Evolutionary conservation across 2,113 vertebrate species (phyloP).

Genomic region (Capricornis sumatraensis): DNA sequence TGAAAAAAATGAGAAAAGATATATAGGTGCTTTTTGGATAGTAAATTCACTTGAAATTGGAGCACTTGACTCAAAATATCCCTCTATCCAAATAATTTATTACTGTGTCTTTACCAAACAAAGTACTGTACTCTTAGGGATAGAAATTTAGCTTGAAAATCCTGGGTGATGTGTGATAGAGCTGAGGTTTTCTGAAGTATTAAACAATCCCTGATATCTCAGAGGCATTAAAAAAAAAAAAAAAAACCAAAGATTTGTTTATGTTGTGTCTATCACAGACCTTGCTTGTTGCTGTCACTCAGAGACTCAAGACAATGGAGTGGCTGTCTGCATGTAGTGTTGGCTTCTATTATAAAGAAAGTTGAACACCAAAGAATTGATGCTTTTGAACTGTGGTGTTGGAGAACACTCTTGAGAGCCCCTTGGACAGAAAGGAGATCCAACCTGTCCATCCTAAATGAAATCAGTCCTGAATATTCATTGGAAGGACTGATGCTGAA

Average conservation of each 20-base stretch:
- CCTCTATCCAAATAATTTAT: background rate
- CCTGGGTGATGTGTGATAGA: no score
- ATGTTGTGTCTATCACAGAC: accelerated
- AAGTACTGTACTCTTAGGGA: background rate
- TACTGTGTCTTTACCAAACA: background rate
- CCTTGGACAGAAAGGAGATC: background rate
- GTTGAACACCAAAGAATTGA: background rate
- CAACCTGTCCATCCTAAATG: background rate
- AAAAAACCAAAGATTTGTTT: background rate
- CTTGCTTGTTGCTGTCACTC: background rate
- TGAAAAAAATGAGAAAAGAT: background rate
- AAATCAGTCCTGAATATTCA: background rate
- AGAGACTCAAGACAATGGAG: background rate
- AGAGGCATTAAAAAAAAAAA: background rate
- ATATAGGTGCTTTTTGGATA: background rate
- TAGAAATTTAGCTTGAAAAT: background rate
- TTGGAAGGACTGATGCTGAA: background rate
- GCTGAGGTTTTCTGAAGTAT: background rate
- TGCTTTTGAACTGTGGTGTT: background rate
- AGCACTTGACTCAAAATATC: background rate
- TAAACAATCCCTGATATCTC: background rate
- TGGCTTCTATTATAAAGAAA: background rate
- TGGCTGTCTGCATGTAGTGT: accelerated
- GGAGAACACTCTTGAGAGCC: background rate
- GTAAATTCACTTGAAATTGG: conserved; percentile 1